Evolutionary conservation across 2,797 vertebrate genomes (phyloP).

Genomic region (Urocyon cinereoargenteus): DNA sequence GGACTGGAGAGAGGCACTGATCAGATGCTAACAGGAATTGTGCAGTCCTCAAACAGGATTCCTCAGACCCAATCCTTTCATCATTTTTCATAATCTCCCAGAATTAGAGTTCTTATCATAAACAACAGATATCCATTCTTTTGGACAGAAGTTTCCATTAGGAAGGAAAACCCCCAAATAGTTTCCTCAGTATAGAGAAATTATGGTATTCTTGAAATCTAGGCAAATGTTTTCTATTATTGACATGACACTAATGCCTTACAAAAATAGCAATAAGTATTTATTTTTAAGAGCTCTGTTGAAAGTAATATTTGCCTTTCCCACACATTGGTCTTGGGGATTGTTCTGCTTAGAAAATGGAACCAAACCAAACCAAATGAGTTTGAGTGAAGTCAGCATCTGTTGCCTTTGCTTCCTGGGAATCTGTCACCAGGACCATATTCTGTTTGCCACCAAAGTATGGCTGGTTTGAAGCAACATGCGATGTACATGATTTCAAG

Average conservation of each 20-base stretch:
- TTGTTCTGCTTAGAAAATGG: slow-evolving; percentile 17
- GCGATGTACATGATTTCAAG: not conserved
- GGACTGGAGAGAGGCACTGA: not conserved
- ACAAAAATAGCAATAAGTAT: not conserved
- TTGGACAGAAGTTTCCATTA: not conserved
- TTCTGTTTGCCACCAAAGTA: not conserved
- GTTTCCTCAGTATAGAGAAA: not conserved
- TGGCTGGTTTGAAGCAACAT: not conserved
- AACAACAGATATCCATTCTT: not conserved
- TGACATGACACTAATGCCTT: not conserved
- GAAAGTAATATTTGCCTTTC: slow-evolving; percentile 38
- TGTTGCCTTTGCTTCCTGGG: not conserved
- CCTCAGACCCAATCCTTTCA: not conserved
- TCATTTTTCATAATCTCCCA: not conserved
- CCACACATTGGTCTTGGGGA: not conserved
- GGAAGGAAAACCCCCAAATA: not conserved
- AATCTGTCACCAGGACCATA: not conserved
- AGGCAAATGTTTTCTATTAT: slow-evolving; percentile 9
- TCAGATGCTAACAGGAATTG: not conserved
- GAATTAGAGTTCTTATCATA: not conserved
- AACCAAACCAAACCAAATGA: not conserved
- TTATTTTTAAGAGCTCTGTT: slow-evolving; percentile 6
- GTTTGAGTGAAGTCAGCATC: not conserved
- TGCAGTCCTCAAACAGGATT: not conserved
- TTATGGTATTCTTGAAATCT: not conserved